phyloP scores from a whole-genome alignment of 1,140 invertebrate species.

The Zaprionus inermis region DNA sequence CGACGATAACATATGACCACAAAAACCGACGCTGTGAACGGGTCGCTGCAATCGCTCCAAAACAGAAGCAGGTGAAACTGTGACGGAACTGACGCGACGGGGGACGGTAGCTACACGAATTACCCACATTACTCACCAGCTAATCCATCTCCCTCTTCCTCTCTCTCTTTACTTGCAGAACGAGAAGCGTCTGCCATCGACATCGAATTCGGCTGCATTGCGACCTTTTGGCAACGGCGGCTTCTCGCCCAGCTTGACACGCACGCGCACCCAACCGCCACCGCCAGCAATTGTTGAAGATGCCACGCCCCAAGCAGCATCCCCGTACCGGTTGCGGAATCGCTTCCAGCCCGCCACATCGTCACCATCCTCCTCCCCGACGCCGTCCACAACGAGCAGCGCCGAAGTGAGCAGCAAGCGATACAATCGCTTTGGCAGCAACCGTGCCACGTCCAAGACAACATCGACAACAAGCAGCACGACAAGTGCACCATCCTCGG shows the following conservation, averaged over 20 bases:
- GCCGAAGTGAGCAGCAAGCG: slow-evolving; percentile 68
- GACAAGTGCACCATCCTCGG: slow-evolving; percentile 44
- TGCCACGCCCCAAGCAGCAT: slow-evolving; percentile 40
- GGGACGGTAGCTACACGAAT: background rate
- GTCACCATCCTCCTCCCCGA: slow-evolving; percentile 35
- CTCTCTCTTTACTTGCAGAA: slow-evolving; percentile 46
- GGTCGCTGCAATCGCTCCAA: background rate
- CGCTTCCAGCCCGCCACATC: slow-evolving; percentile 68
- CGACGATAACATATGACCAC: slow-evolving; percentile 47
- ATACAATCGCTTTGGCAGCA: slow-evolving; percentile 73
- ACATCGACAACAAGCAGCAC: slow-evolving; percentile 27
- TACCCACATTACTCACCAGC: slow-evolving; percentile 12
- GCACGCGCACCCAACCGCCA: slow-evolving; percentile 53
- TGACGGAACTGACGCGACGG: slow-evolving; percentile 10
- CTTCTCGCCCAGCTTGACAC: slow-evolving; percentile 60
- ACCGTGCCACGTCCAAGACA: slow-evolving; percentile 33
- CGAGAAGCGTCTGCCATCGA: slow-evolving; percentile 57
- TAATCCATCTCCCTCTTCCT: background rate
- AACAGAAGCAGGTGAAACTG: slow-evolving; percentile 27
- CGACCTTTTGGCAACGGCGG: slow-evolving; percentile 76
- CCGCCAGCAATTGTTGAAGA: slow-evolving; percentile 36
- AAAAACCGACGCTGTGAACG: slow-evolving; percentile 52
- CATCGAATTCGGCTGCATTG: slow-evolving; percentile 37
- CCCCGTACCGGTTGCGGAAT: slow-evolving; percentile 65
- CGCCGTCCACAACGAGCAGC: slow-evolving; percentile 47